A percentile compares a stretch with the other conserved stretches of the same genome.
Conservation (phyloP, 2,113 vertebrate species). For the Leucosticte australis region DNA sequence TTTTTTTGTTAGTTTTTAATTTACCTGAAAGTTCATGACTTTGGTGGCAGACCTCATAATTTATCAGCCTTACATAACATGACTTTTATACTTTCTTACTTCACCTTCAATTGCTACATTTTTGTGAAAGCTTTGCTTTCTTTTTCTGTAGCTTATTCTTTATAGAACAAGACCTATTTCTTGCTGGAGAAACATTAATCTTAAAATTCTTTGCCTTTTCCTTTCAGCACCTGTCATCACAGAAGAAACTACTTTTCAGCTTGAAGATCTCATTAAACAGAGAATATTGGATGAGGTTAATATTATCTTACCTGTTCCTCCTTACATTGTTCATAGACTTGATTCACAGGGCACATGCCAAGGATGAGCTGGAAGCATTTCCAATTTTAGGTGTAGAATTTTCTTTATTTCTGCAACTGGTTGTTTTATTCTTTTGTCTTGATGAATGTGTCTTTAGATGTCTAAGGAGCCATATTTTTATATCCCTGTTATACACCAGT, state of each 20-base stretch:
- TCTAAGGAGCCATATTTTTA: background rate
- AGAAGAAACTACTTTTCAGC: constrained; percentile 91
- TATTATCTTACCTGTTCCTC: background rate
- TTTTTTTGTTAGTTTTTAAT: background rate
- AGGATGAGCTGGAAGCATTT: background rate
- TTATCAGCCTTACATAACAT: background rate
- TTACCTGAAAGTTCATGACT: background rate
- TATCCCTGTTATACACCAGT: background rate
- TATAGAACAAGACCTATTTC: background rate
- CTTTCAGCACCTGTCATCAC: constrained; percentile 88
- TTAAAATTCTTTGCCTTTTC: background rate
- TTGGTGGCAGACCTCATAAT: background rate
- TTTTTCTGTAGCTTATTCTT: background rate
- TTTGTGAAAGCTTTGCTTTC: background rate
- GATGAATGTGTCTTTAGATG: background rate
- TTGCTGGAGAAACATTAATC: background rate
- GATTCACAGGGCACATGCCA: background rate
- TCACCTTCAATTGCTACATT: background rate
- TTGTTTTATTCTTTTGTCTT: background rate
- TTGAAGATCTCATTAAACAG: constrained; percentile 96
- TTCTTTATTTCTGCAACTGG: background rate
- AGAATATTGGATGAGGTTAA: constrained; percentile 93
- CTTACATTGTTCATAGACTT: background rate
- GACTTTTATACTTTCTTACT: background rate
- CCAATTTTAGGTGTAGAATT: background rate